Base-by-base conservation (phyloP, 2,888 invertebrate genomes). In the Smittia sp. region DNA sequence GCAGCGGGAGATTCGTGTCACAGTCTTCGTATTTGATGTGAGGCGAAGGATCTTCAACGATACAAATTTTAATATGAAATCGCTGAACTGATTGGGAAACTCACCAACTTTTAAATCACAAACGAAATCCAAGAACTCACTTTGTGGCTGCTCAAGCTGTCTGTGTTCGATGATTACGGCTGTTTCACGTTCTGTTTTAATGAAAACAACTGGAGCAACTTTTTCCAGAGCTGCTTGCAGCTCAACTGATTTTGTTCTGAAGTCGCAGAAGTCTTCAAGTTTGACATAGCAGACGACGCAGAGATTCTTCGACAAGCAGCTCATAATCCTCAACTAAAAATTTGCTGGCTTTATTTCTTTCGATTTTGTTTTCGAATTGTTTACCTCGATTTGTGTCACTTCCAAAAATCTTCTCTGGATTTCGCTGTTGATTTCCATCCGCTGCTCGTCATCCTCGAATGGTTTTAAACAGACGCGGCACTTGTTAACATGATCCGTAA, bases 391-490 rank as follows among this genome's bases (percentile, higher is more conserved):
- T 68, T 68, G 68, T 1, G 68, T 68, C 11, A 41, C 22, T 24
- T 68, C 41, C n/a, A 13, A 22, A 24, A 68, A 68, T 15, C 25
- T 41, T 38, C 24, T 68, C 24, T 68, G 24, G 39, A 68, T 13
- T 38, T 27, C n/a, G 22, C 24, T 46, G 22, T 68, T 7, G 22
- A 27, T 46, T 41, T 68, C n/a, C 11, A 68, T 41, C 13, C 41
- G 46, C 6, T 68, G 68, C 11, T 68, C 68, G 13, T 68, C 46
- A 3, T 9, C 7, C 11, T 24, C 41, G n/a, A 68, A 68, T 3
- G 15, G 39, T 24, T 68, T 68, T 1, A 68, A 68, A n/a, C 68
- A 68, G 7, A 68, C 11, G 2, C 68, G 68, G 38, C 68, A 68
- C 15, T 68, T 68, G 15, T 1, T 68, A 11, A 22, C n/a, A 24